phyloP scores from a whole-genome alignment of 92 coral and sea anemone species.

The Metridium senile region DNA sequence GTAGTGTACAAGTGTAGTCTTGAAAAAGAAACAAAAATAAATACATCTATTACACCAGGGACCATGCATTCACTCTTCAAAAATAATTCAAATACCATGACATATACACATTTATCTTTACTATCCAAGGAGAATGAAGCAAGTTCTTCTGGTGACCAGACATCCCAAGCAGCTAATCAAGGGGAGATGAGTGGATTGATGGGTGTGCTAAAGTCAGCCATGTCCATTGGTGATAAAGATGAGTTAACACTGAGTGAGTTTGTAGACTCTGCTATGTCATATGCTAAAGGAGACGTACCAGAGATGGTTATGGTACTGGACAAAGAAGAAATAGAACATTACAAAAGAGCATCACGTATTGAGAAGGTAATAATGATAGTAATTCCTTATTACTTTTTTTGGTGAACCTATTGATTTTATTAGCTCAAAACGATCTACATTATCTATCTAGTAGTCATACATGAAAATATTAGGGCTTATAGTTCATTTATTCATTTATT shows the following conservation, averaged over 20 bases:
- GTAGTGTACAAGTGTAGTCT: no score
- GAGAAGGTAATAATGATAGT: conserved; percentile 84
- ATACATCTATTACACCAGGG: no score
- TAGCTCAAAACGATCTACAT: no score
- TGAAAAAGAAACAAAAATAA: no score
- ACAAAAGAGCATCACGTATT: conserved; percentile 58
- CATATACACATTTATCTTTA: no score
- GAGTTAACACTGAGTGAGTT: conserved; percentile 63
- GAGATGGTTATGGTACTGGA: conserved; percentile 66
- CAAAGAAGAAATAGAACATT: conserved; percentile 70
- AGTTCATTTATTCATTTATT: no score
- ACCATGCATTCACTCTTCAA: no score
- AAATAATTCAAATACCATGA: no score
- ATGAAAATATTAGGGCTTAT: no score
- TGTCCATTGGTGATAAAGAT: conserved; percentile 64
- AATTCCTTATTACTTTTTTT: background rate
- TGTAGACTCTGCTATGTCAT: conserved; percentile 71
- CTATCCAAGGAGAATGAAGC: conserved; percentile 10
- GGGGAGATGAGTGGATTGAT: conserved; percentile 58
- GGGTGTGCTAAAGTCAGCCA: conserved; percentile 63
- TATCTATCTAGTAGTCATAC: no score
- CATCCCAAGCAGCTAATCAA: background rate
- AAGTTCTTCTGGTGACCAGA: conserved; percentile 8
- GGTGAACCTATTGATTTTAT: no score
- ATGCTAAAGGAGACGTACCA: conserved; percentile 75